Conservation (phyloP, 2,797 vertebrate genomes). For the Platyrinchus mystaceus region DNA sequence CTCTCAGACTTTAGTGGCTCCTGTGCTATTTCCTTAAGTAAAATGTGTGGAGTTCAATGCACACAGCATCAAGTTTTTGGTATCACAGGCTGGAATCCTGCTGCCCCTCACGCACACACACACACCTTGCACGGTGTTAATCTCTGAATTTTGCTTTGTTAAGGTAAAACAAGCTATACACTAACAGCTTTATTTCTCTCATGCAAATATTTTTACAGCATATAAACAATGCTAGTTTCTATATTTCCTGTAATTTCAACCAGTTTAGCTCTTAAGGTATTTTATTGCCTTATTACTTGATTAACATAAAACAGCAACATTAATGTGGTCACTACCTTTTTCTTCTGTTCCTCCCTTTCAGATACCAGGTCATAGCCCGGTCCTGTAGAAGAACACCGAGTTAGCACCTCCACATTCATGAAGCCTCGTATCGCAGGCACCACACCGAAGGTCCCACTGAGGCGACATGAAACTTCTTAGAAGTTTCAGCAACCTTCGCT, state of each 20-base stretch:
- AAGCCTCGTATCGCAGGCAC: rapidly evolving
- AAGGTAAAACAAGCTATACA: background rate
- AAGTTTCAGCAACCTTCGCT: background rate
- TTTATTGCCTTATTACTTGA: background rate
- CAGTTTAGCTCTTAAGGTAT: background rate
- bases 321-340: rapidly evolving
- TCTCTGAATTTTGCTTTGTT: background rate
- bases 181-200: background rate
- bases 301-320: rapidly evolving
- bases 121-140: rapidly evolving
- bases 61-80: rapidly evolving
- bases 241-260: background rate
- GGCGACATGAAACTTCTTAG: rapidly evolving
- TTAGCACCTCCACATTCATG: rapidly evolving
- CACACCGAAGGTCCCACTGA: rapidly evolving
- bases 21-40: background rate
- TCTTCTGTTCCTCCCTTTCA: background rate
- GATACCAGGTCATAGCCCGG: rapidly evolving
- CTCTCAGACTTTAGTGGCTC: background rate
- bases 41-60: rapidly evolving
- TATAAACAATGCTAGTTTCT: background rate
- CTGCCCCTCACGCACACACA: background rate
- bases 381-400: background rate
- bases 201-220: background rate
- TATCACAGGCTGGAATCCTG: background rate